Base-by-base conservation (phyloP, 1,140 invertebrate species). In the Drosophila lowei region DNA sequence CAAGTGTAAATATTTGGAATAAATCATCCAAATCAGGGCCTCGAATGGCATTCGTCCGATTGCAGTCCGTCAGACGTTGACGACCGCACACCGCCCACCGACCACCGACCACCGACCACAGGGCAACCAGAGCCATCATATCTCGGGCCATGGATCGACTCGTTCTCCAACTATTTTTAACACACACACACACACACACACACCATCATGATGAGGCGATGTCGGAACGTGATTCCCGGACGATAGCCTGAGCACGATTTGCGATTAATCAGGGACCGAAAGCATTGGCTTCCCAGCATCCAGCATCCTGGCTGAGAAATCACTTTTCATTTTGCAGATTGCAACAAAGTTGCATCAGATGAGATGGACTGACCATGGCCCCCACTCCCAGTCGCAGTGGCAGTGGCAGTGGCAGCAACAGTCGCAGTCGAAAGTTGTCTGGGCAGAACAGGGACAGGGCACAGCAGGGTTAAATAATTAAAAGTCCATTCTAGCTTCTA, bases 191-290 rank as follows among this genome's bases (percentile, higher is more conserved):
- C 49, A 30, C 52, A 49, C 41, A 38, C 38, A 57, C 15, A 38
- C 30, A 59, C 43, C 42, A 66, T 57, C 71, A 53, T 71, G 21
- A 54, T 72, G 41, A 18, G 60, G 34, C 48, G 23, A 61, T 63
- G 62, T 56, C 56, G 43, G 71, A 86, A 86, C 83, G 83, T 88
- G 83, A 88, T 88, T 66, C 55, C 67, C 42, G 59, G 67, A 48
- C 71, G 83, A 88, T 88, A 88, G 78, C 79, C 58, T 62, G 78
- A 70, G 85, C 83, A 88, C 83, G 83, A 88, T 83, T 88, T 60
- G 83, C 78, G 83, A 88, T 88, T 88, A 88, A 88, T 88, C 83
- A 88, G 74, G 11, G 34, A 38, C 65, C 74, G 78, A 72, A 46
- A 41, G 71, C 49, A 4, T 11, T 58, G 65, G 49, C 44, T 5